phyloP scores from a whole-genome alignment of 1,140 invertebrate species.

The Anagrus nilaparvatae region DNA sequence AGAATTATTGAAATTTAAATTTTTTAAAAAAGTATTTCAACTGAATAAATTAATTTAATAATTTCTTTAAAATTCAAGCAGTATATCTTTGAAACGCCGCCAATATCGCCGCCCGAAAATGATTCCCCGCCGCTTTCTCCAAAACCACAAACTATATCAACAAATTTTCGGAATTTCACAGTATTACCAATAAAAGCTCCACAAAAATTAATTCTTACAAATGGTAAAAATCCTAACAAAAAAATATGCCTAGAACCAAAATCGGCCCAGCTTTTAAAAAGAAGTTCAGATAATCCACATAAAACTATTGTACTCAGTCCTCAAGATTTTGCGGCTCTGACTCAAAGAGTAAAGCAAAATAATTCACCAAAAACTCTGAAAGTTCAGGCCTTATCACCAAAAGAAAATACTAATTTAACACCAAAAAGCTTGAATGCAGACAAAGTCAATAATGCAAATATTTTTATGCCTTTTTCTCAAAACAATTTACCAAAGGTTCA shows the following conservation, averaged over 20 bases:
- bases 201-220: too few relatives aligned
- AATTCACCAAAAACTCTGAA: slow-evolving; percentile 23
- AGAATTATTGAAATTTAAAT: too few relatives aligned
- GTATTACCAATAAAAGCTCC: too few relatives aligned
- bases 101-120: slow-evolving; percentile 32
- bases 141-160: slow-evolving; percentile 10
- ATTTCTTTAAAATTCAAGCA: slow-evolving; percentile 16
- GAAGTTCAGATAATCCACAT: slow-evolving; percentile 30
- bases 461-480: too few relatives aligned
- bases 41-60: slow-evolving; percentile 2
- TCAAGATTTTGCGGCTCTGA: slow-evolving; percentile 41
- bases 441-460: too few relatives aligned
- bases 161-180: too few relatives aligned
- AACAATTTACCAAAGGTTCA: too few relatives aligned
- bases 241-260: slow-evolving; percentile 24
- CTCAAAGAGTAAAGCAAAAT: slow-evolving; percentile 35
- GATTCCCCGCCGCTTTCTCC: slow-evolving; percentile 26
- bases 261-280: slow-evolving; percentile 7
- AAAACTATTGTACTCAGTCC: slow-evolving; percentile 42
- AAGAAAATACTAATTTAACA: too few relatives aligned
- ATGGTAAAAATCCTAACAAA: too few relatives aligned
- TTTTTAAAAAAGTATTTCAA: too few relatives aligned
- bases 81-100: slow-evolving; percentile 30
- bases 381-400: slow-evolving; percentile 22
- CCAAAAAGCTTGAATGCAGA: too few relatives aligned